These are phyloP conservation scores for Masnerella sp. DNA, from an alignment of 2,888 invertebrate genomes.

Conservation along the genomic window DNA sequence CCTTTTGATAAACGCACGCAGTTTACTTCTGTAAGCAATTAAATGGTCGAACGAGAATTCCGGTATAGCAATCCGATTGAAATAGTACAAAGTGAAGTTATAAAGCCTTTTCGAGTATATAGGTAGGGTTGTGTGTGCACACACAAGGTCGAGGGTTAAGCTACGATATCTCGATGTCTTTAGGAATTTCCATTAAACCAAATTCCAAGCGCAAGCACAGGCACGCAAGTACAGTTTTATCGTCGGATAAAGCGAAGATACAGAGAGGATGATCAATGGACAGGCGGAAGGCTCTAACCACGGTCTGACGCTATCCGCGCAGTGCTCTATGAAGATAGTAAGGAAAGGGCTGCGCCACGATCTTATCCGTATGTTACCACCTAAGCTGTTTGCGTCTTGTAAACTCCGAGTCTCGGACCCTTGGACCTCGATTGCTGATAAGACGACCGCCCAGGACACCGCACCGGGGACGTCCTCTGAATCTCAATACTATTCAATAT, in stretches of 20 bases:
- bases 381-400: slow-evolving; percentile 76
- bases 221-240: slow-evolving; percentile 63
- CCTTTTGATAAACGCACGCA: slow-evolving; percentile 24
- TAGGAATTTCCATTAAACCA: slow-evolving; percentile 67
- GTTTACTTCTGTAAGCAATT: slow-evolving; percentile 48
- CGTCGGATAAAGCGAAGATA: slow-evolving; percentile 63
- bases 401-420: slow-evolving; percentile 67
- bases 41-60: slow-evolving; percentile 49
- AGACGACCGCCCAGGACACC: slow-evolving; percentile 63
- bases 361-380: slow-evolving; percentile 74
- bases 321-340: slow-evolving; percentile 68
- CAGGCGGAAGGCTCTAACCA: slow-evolving; percentile 66
- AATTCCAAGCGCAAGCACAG: slow-evolving; percentile 61
- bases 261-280: slow-evolving; percentile 63
- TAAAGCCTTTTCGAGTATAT: slow-evolving; percentile 59
- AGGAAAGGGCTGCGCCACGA: slow-evolving; percentile 63
- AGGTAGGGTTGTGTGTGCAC: slow-evolving; percentile 50
- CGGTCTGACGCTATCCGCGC: slow-evolving; percentile 68
- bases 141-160: slow-evolving; percentile 63
- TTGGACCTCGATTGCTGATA: slow-evolving; percentile 67
- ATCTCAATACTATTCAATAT: slow-evolving; percentile 69
- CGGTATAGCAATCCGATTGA: slow-evolving; percentile 55
- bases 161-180: slow-evolving; percentile 66
- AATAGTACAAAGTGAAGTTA: slow-evolving; percentile 61
- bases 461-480: slow-evolving; percentile 61